Percentiles rank a stretch among this genome's conserved stretches.
Evolutionary conservation across 1,140 invertebrate genomes (phyloP).

Genomic region (Cotesia glomerata): DNA sequence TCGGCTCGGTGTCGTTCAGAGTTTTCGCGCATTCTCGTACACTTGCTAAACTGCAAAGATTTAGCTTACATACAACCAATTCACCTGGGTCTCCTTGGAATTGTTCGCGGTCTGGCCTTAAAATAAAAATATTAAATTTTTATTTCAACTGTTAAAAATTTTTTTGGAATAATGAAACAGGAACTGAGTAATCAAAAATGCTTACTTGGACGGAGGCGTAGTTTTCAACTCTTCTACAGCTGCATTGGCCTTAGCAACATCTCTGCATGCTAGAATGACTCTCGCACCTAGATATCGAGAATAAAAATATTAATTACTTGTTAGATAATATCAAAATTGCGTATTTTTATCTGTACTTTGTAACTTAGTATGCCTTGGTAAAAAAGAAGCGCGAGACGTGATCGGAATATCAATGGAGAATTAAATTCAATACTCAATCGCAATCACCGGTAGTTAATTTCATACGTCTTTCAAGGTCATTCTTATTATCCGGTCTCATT

Average conservation of each 20-base stretch:
- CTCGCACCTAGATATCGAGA: constrained; percentile 55
- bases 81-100: constrained; percentile 63
- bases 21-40: constrained; percentile 73
- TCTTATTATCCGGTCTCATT: too few relatives aligned
- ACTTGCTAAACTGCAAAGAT: constrained; percentile 76
- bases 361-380: too few relatives aligned
- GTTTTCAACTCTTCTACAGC: constrained; percentile 57
- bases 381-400: too few relatives aligned
- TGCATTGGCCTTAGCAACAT: constrained; percentile 63
- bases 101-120: constrained; percentile 43
- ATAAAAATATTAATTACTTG: constrained; percentile 8
- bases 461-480: too few relatives aligned
- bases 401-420: too few relatives aligned
- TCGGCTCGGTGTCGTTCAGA: constrained; percentile 66
- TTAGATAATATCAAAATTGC: not conserved
- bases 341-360: not conserved
- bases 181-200: not conserved
- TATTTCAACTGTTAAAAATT: not conserved
- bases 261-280: constrained; percentile 71
- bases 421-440: too few relatives aligned
- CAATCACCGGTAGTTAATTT: too few relatives aligned
- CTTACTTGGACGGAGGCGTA: constrained; percentile 43
- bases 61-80: constrained; percentile 68
- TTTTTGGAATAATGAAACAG: not conserved
- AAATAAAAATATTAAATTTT: constrained; percentile 18